phyloP scores from a whole-genome alignment of 2,113 vertebrate species.

The Apodemus speciosus region DNA sequence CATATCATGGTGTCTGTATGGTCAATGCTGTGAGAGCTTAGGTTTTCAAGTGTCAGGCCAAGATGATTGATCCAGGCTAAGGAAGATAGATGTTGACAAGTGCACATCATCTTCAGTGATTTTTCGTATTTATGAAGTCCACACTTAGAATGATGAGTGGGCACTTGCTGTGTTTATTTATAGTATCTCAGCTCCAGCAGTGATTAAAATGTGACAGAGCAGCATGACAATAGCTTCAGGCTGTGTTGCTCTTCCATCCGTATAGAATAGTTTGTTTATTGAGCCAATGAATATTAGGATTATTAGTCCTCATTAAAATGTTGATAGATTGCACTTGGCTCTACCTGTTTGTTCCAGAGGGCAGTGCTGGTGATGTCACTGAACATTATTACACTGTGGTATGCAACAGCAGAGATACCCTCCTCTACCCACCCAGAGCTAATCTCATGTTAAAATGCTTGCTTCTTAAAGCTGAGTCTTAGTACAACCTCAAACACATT shows the following conservation, averaged over 20 bases:
- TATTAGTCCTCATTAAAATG: slow-evolving; percentile 69
- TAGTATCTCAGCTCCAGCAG: background rate
- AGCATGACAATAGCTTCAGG: background rate
- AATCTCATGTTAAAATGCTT: background rate
- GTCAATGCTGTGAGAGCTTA: background rate
- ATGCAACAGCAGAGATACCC: background rate
- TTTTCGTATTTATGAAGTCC: slow-evolving; percentile 35
- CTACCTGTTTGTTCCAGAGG: slow-evolving; percentile 47
- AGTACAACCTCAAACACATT: background rate
- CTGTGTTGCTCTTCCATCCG: slow-evolving; percentile 41
- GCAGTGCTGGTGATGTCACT: slow-evolving; percentile 41
- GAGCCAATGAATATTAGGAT: slow-evolving; percentile 50
- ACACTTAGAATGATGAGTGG: background rate
- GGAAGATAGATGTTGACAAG: background rate
- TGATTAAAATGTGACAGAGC: background rate
- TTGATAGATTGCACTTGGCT: slow-evolving; percentile 60
- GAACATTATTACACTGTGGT: background rate
- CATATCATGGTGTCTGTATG: background rate
- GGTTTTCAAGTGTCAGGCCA: background rate
- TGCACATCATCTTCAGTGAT: background rate
- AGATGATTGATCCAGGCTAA: background rate
- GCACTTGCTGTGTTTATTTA: slow-evolving; percentile 45
- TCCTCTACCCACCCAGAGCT: background rate
- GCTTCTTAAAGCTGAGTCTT: background rate
- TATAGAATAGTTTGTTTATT: slow-evolving; percentile 46